These are phyloP conservation scores for Rhagophthalmus giganteus DNA, from an alignment of 2,888 invertebrate species.

Conservation along the genomic window DNA sequence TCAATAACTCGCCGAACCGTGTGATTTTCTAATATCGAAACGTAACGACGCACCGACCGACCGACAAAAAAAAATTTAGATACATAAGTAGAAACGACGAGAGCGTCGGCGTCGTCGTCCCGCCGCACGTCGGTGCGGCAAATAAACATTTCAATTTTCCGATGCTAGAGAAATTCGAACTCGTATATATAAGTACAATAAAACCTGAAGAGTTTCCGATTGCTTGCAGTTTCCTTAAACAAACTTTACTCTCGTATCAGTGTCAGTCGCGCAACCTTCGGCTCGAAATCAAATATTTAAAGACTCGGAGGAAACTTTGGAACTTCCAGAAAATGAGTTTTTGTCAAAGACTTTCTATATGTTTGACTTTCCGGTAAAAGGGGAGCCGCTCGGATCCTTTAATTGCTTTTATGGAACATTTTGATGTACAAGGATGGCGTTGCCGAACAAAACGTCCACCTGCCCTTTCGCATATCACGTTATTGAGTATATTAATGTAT, in stretches of 20 bases:
- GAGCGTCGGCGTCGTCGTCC: too few relatives aligned
- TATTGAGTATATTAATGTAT: constrained; percentile 22
- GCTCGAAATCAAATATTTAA: constrained; percentile 37
- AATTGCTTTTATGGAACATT: constrained; percentile 30
- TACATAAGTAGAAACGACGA: too few relatives aligned
- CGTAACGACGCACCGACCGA: background rate
- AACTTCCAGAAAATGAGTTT: constrained; percentile 39
- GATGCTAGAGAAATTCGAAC: constrained; percentile 6
- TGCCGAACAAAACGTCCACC: constrained; percentile 5
- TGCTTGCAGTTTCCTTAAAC: constrained; percentile 19
- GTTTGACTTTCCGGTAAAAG: constrained; percentile 29
- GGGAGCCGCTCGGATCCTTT: constrained; percentile 27
- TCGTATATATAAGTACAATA: too few relatives aligned
- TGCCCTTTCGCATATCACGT: constrained; percentile 15
- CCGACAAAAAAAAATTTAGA: background rate
- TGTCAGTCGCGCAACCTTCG: constrained; percentile 23
- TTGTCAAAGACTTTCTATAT: constrained; percentile 36
- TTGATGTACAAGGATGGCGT: background rate
- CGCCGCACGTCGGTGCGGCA: too few relatives aligned
- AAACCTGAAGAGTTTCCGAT: constrained; percentile 25
- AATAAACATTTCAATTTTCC: constrained; percentile 10
- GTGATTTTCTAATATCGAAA: constrained; percentile 7
- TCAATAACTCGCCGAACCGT: constrained; percentile 20
- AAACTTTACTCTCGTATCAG: constrained; percentile 28
- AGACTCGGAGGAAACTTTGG: constrained; percentile 32